These are phyloP conservation scores for Epinephelus awoara DNA, from an alignment of 2,797 vertebrate genomes.

Conservation along the genomic window DNA sequence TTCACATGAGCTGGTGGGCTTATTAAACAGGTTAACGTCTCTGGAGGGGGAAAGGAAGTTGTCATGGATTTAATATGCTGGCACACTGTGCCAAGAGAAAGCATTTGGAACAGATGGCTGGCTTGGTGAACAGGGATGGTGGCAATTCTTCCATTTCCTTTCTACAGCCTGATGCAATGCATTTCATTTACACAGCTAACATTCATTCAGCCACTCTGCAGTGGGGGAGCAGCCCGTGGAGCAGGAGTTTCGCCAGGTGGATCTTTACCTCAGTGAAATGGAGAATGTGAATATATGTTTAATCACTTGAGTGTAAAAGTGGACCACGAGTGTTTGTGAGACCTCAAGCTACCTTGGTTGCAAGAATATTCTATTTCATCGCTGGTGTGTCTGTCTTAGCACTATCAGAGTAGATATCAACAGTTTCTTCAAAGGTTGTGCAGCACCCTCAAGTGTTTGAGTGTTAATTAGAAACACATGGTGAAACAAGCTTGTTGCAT, in stretches of 20 bases:
- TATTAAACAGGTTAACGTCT: slow-evolving; percentile 52
- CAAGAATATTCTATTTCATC: not conserved
- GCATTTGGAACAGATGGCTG: slow-evolving; percentile 64
- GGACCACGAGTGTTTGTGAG: not conserved
- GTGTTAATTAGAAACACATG: slow-evolving; percentile 14
- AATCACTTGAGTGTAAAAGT: slow-evolving; percentile 20
- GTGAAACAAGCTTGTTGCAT: not conserved
- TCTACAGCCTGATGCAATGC: slow-evolving; percentile 41
- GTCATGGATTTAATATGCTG: slow-evolving; percentile 40
- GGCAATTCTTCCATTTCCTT: slow-evolving; percentile 44
- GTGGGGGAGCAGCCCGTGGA: slow-evolving; percentile 12
- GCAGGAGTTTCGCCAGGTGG: slow-evolving; percentile 17
- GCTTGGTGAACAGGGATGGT: slow-evolving; percentile 38
- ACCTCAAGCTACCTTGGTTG: not conserved
- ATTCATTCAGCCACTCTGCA: slow-evolving; percentile 31
- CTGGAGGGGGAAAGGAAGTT: slow-evolving; percentile 13
- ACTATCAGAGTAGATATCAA: not conserved
- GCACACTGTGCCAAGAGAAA: slow-evolving; percentile 33
- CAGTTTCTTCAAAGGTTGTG: not conserved
- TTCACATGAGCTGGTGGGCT: slow-evolving; percentile 20
- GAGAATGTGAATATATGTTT: slow-evolving; percentile 20
- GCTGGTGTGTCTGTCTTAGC: not conserved
- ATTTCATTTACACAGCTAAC: slow-evolving; percentile 55
- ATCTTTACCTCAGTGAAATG: slow-evolving; percentile 16
- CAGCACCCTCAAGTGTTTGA: not conserved